Conservation (phyloP, 2,797 vertebrate species). For the Lutjanus argentimaculatus region DNA sequence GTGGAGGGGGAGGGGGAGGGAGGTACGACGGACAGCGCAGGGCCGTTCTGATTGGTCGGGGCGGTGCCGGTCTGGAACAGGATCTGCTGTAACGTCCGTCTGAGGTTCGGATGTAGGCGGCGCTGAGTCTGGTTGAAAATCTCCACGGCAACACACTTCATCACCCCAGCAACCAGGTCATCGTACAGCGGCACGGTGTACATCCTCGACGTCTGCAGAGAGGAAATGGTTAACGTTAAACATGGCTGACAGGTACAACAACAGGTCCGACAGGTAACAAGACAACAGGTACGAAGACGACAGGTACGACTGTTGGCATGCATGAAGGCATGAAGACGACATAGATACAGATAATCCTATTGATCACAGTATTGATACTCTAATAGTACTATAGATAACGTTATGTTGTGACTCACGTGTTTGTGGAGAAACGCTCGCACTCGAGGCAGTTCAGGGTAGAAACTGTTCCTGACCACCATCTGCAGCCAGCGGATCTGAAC, state of each 20-base stretch:
- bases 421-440: slow-evolving; percentile 94
- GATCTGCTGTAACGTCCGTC: slow-evolving; percentile 95
- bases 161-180: slow-evolving; percentile 93
- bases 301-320: too few species aligned
- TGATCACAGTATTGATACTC: too few species aligned
- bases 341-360: too few species aligned
- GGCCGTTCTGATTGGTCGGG: slow-evolving; percentile 72
- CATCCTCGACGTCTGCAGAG: slow-evolving; percentile 94
- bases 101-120: slow-evolving; percentile 94
- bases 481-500: slow-evolving; percentile 97
- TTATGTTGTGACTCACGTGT: slow-evolving; percentile 87
- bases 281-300: too few species aligned
- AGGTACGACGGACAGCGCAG: slow-evolving; percentile 40
- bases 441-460: slow-evolving; percentile 92
- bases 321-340: too few species aligned
- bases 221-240: background rate
- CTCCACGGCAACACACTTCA: slow-evolving; percentile 95
- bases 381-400: too few species aligned
- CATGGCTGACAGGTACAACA: background rate
- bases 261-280: too few species aligned
- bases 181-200: slow-evolving; percentile 98
- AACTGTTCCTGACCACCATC: slow-evolving; percentile 93
- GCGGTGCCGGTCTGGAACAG: slow-evolving; percentile 88
- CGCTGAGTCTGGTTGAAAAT: slow-evolving; percentile 95
- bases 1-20: slow-evolving; percentile 57